Percentiles rank a stretch among this genome's conserved stretches.
Evolutionary conservation across 2,888 invertebrate genomes (phyloP).

Genomic region (Nephrotoma flavescens): DNA sequence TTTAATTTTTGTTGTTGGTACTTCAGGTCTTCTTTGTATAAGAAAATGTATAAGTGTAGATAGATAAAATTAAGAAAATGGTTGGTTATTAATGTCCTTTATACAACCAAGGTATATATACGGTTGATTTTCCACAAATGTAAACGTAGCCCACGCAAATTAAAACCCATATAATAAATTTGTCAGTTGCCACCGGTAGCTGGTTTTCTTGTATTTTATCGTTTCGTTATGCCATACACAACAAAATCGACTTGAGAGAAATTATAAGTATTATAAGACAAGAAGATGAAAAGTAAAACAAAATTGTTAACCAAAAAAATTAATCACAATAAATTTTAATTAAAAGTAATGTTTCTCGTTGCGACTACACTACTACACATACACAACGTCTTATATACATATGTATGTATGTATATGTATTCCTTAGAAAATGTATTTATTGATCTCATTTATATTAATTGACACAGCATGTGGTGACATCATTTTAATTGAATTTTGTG

Average conservation of each 20-base stretch:
- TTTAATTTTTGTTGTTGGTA: not conserved
- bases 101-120: not conserved
- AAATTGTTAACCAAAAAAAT: not conserved
- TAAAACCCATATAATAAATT: not conserved
- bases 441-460: slow-evolving; percentile 3
- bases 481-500: slow-evolving; percentile 2
- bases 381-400: not conserved
- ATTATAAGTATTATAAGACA: not conserved
- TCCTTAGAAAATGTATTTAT: not conserved
- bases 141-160: not conserved
- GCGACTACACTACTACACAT: not conserved
- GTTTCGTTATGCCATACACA: not conserved
- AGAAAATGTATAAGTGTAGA: not conserved
- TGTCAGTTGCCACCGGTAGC: not conserved
- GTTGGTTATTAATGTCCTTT: not conserved
- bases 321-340: not conserved
- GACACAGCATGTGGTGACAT: slow-evolving; percentile 4
- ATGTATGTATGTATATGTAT: not conserved
- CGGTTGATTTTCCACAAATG: not conserved
- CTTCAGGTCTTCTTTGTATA: not conserved
- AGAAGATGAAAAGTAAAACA: not conserved
- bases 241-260: not conserved
- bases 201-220: not conserved
- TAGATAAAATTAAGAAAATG: not conserved
- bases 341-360: not conserved